Percentiles rank a stretch among this genome's conserved stretches.
phyloP scores from a whole-genome alignment of 1,140 invertebrate species.

The Acromyrmex echinatior region DNA sequence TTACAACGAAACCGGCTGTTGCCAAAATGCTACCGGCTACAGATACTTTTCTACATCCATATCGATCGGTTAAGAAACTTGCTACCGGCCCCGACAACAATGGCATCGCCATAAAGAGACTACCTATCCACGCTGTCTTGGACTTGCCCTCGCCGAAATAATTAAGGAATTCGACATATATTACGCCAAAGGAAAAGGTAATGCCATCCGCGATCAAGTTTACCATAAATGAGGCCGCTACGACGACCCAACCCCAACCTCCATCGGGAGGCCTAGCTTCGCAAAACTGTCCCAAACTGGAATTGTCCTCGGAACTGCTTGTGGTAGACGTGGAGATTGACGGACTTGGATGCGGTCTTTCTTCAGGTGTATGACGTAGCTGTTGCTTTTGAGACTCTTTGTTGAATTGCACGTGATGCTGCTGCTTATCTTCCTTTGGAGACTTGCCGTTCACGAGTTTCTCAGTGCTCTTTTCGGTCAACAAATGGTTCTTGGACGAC shows the following conservation, averaged over 20 bases:
- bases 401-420: slow-evolving; percentile 89
- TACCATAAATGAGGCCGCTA: slow-evolving; percentile 95
- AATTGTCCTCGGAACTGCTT: slow-evolving; percentile 88
- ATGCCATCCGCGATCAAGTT: slow-evolving; percentile 98
- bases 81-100: slow-evolving; percentile 95
- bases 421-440: slow-evolving; percentile 84
- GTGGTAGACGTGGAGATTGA: slow-evolving; percentile 85
- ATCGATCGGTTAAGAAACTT: slow-evolving; percentile 94
- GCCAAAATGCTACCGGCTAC: slow-evolving; percentile 94
- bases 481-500: slow-evolving; percentile 65
- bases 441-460: slow-evolving; percentile 79
- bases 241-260: slow-evolving; percentile 93
- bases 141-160: slow-evolving; percentile 94
- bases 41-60: slow-evolving; percentile 93
- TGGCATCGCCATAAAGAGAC: slow-evolving; percentile 96
- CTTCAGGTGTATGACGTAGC: slow-evolving; percentile 81
- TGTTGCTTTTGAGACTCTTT: slow-evolving; percentile 80
- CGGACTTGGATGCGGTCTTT: slow-evolving; percentile 82
- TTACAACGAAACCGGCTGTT: slow-evolving; percentile 93
- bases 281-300: slow-evolving; percentile 88
- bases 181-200: slow-evolving; percentile 97
- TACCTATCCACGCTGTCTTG: slow-evolving; percentile 96
- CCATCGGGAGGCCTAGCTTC: slow-evolving; percentile 91
- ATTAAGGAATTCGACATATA: slow-evolving; percentile 95
- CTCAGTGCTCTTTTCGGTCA: slow-evolving; percentile 74